Percentiles rank a stretch among this genome's conserved stretches.
phyloP scores from a whole-genome alignment of 2,888 invertebrate species.

The Stenchaetothrips biformis region DNA sequence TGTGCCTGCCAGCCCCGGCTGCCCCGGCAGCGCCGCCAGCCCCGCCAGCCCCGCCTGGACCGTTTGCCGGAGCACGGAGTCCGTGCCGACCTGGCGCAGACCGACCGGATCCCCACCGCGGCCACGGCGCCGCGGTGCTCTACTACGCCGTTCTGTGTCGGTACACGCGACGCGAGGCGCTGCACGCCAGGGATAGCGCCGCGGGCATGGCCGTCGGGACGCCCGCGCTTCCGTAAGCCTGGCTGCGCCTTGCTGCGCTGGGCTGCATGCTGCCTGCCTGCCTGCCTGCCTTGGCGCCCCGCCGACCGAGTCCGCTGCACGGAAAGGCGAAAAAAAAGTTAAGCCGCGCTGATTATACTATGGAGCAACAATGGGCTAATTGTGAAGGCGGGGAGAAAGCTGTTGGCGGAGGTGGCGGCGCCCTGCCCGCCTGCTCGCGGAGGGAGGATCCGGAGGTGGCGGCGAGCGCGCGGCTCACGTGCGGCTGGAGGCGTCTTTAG shows the following conservation, averaged over 20 bases:
- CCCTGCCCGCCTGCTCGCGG: too few relatives aligned
- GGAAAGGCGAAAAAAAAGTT: constrained; percentile 5
- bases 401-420: background rate
- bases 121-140: background rate
- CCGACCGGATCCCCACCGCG: too few relatives aligned
- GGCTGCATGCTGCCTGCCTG: background rate
- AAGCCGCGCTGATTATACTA: constrained; percentile 7
- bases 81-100: too few relatives aligned
- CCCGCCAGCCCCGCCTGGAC: background rate
- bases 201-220: background rate
- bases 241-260: background rate
- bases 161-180: background rate
- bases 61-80: too few relatives aligned
- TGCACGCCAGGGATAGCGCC: background rate
- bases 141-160: background rate
- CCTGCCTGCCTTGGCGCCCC: background rate
- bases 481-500: too few relatives aligned
- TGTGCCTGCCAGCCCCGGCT: background rate
- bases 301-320: background rate
- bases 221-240: background rate
- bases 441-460: too few relatives aligned
- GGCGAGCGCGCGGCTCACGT: too few relatives aligned
- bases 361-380: constrained; percentile 22
- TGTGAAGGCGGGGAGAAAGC: background rate
- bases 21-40: too few relatives aligned